These are phyloP conservation scores for Oryzias curvinotus DNA, from an alignment of 2,113 vertebrate species.

Conservation along the genomic window DNA sequence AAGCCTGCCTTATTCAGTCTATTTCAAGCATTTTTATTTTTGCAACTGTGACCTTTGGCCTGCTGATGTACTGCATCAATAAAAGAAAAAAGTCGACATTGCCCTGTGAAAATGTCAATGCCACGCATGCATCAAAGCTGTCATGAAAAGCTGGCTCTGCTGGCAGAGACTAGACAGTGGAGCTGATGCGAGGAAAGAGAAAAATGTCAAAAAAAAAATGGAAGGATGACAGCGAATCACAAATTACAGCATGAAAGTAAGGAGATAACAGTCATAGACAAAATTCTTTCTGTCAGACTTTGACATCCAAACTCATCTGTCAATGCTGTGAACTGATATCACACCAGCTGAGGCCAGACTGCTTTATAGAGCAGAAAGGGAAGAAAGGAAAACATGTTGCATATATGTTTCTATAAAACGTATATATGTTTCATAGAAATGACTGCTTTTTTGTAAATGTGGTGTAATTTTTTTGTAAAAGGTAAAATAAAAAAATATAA, in stretches of 20 bases:
- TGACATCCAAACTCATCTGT: slow-evolving; percentile 16
- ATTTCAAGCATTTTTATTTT: neutral
- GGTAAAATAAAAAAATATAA: too few relatives aligned
- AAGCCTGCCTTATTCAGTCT: neutral
- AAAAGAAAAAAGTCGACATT: slow-evolving; percentile 13
- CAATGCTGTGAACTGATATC: neutral
- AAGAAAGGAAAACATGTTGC: too few relatives aligned
- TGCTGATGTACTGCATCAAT: slow-evolving; percentile 12
- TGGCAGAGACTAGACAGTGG: slow-evolving; percentile 16
- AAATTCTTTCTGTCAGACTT: neutral
- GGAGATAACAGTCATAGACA: neutral
- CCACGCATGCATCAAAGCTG: slow-evolving; percentile 14
- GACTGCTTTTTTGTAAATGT: too few relatives aligned
- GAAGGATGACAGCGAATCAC: slow-evolving; percentile 17
- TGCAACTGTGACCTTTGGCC: neutral
- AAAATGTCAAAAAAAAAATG: slow-evolving; percentile 6
- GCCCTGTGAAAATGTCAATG: slow-evolving; percentile 3
- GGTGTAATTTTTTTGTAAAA: too few relatives aligned
- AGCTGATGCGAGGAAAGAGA: slow-evolving; percentile 5
- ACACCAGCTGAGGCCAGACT: too few relatives aligned
- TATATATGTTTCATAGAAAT: too few relatives aligned
- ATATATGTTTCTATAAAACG: too few relatives aligned
- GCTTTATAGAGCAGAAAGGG: too few relatives aligned
- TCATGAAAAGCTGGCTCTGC: slow-evolving; percentile 14
- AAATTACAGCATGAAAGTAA: neutral